Percentiles rank a stretch among this genome's conserved stretches.
Evolutionary conservation across 2,797 vertebrate genomes (phyloP).

Genomic region (Ceryle rudis): DNA sequence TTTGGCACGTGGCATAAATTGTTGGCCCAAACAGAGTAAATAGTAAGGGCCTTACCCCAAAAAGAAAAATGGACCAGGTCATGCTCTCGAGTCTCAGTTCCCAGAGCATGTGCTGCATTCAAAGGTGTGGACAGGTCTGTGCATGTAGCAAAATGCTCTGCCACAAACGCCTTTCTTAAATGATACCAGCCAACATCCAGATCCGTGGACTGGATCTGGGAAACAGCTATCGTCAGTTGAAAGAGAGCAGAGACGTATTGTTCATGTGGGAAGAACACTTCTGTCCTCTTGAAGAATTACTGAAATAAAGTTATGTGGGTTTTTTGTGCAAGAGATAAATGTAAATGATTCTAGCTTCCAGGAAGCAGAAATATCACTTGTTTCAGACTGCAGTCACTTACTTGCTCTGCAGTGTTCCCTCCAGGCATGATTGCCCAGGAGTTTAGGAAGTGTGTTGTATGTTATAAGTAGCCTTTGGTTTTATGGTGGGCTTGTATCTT

Average conservation of each 20-base stretch:
- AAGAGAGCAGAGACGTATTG: not conserved
- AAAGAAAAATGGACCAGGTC: not conserved
- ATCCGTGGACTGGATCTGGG: not conserved
- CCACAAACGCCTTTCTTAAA: not conserved
- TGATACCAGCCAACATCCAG: not conserved
- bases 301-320: not conserved
- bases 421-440: not conserved
- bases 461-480: not conserved
- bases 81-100: not conserved
- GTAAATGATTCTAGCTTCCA: not conserved
- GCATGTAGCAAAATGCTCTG: not conserved
- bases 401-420: rapidly evolving
- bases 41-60: not conserved
- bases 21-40: not conserved
- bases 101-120: not conserved
- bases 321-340: not conserved
- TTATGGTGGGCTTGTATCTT: not conserved
- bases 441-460: not conserved
- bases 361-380: not conserved
- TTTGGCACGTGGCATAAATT: not conserved
- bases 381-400: not conserved
- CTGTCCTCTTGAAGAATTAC: not conserved
- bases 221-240: not conserved
- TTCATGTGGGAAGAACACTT: not conserved
- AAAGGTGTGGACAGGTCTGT: not conserved